Base-by-base conservation (phyloP, 2,113 vertebrate species). In the Hyperopisus bebe region DNA sequence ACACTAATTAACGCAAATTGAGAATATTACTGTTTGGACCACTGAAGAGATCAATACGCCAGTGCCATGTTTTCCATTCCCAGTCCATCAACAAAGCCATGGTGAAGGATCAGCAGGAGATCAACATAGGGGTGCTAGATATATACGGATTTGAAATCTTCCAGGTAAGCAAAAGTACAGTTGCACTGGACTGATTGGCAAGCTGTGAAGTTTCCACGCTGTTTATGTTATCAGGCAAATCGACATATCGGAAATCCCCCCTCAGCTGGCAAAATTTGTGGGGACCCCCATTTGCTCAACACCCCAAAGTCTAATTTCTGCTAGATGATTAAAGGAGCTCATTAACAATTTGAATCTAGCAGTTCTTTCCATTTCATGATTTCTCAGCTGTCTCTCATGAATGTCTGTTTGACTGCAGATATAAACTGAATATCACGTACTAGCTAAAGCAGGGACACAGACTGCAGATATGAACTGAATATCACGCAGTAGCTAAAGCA, bases 141-240 rank as follows among this genome's bases (percentile, higher is more conserved):
- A 99, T 99, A 93, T 99, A 99, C 53, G 98, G 98, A 93, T 99
- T 99, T 96, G 98, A 99, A 95, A 99, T 99, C 94, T 99, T 99
- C 93, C 98, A 98, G 95, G 98, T 99, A 94, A 94, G 92, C 82
- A 48, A 48, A 42, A 27, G 13, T 80, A 11, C 35, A 80, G 35
- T 13, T 0, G 17, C 15, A 19, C 74, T 42, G 17, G 74, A 80
- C 35, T 6, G 35, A 80, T 6, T 80, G 31, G 13, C 1, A 42
- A 39, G 70, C 70, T 77, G 11, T n/a, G 31, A 39, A 35, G 7
- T 39, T 74, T 39, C 70, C 11, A 15, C 7, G 13, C 70, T 39
- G 15, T 7, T 77, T 19, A 77, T 77, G 15, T 39, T 39, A 17
- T 77, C 27, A 77, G 35, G n/a, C 35, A 77, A 74, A 11, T 35